phyloP scores from a whole-genome alignment of 1,140 invertebrate genomes.

The Saccostrea glomerata region DNA sequence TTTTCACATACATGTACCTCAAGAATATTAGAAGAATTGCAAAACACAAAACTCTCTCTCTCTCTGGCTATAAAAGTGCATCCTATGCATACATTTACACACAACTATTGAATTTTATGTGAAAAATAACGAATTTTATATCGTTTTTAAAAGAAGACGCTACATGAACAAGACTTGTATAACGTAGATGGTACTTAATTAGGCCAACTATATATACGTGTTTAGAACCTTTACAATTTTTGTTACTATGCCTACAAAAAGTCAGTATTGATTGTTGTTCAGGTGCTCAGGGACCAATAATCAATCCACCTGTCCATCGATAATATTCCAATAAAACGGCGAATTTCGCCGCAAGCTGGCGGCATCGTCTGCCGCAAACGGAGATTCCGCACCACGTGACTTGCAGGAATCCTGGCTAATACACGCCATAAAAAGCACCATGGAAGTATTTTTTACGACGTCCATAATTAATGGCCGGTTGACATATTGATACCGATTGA shows the following conservation, averaged over 20 bases:
- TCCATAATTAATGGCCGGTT: background rate
- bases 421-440: slow-evolving; percentile 22
- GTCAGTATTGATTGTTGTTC: background rate
- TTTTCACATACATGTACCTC: no score
- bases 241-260: background rate
- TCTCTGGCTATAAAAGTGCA: no score
- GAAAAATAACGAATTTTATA: no score
- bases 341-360: background rate
- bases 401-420: background rate
- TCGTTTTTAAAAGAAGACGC: no score
- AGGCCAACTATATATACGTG: no score
- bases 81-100: no score
- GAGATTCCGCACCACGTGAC: background rate
- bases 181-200: no score
- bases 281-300: slow-evolving; percentile 19
- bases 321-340: slow-evolving; percentile 31
- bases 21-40: no score
- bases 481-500: slow-evolving; percentile 20
- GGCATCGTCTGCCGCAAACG: background rate
- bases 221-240: background rate
- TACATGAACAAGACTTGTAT: no score
- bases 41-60: no score
- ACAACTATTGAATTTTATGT: no score
- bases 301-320: slow-evolving; percentile 32
- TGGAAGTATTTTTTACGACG: background rate